These are phyloP conservation scores for Enteromius mattozi DNA, from an alignment of 2,797 vertebrate species.

Conservation along the genomic window DNA sequence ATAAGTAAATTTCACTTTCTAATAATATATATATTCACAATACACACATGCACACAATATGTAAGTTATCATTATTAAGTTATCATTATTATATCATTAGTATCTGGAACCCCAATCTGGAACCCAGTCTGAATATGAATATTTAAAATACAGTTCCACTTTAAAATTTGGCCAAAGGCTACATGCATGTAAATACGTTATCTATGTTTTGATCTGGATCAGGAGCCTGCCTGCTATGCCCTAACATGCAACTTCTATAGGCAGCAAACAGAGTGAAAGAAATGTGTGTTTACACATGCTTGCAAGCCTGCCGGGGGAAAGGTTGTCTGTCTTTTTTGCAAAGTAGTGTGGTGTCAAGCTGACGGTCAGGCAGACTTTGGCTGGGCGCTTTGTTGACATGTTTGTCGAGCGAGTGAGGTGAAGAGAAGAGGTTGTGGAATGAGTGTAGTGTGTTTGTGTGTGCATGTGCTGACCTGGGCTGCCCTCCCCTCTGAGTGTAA, in stretches of 20 bases:
- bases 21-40: no score
- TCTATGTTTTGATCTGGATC: background rate
- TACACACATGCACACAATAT: no score
- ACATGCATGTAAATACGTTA: background rate
- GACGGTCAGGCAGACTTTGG: background rate
- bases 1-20: no score
- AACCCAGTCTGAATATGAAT: no score
- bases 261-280: background rate
- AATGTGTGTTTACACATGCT: background rate
- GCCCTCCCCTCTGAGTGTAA: slow-evolving; percentile 25
- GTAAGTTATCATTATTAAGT: no score
- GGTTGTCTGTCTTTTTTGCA: background rate
- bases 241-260: background rate
- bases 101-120: no score
- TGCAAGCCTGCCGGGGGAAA: background rate
- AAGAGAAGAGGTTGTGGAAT: slow-evolving; percentile 35
- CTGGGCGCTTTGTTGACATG: slow-evolving; percentile 42
- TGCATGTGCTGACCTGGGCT: slow-evolving; percentile 32
- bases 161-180: background rate
- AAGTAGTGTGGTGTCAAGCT: background rate
- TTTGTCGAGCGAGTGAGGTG: slow-evolving; percentile 45
- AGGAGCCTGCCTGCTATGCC: no score
- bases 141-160: background rate
- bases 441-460: slow-evolving; percentile 18
- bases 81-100: no score